Conservation (phyloP, 1,140 invertebrate genomes). For the Rhyacophila brunnea region DNA sequence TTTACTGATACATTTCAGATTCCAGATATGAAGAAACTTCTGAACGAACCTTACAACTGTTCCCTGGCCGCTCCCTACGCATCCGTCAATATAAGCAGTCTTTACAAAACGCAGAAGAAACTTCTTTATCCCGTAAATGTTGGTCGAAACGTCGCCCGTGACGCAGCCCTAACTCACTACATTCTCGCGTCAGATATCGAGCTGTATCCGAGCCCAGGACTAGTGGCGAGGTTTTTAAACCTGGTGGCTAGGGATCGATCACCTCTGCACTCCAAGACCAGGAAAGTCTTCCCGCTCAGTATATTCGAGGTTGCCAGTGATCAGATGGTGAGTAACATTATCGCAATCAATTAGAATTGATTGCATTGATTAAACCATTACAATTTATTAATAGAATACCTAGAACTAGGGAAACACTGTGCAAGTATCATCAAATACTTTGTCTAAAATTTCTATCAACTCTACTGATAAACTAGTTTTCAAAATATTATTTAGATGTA, state of each 20-base stretch:
- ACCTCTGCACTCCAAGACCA: conserved; percentile 61
- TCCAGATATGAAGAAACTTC: conserved; percentile 60
- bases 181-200: conserved; percentile 86
- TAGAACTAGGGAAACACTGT: too few species aligned
- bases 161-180: conserved; percentile 78
- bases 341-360: too few species aligned
- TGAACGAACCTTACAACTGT: conserved; percentile 68
- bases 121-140: conserved; percentile 87
- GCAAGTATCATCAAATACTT: too few species aligned
- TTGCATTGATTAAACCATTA: too few species aligned
- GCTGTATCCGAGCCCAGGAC: conserved; percentile 79
- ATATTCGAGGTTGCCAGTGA: conserved; percentile 82
- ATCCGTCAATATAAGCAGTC: conserved; percentile 55
- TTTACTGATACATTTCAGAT: conserved; percentile 53
- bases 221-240: conserved; percentile 74
- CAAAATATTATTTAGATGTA: too few species aligned
- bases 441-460: too few species aligned
- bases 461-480: too few species aligned
- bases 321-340: conserved; percentile 39
- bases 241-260: conserved; percentile 74
- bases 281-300: conserved; percentile 77
- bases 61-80: conserved; percentile 69
- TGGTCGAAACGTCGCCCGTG: conserved; percentile 80
- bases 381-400: too few species aligned
- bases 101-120: conserved; percentile 78